Conservation (phyloP, 2,888 invertebrate species). For the Iselma pallidipennis region DNA sequence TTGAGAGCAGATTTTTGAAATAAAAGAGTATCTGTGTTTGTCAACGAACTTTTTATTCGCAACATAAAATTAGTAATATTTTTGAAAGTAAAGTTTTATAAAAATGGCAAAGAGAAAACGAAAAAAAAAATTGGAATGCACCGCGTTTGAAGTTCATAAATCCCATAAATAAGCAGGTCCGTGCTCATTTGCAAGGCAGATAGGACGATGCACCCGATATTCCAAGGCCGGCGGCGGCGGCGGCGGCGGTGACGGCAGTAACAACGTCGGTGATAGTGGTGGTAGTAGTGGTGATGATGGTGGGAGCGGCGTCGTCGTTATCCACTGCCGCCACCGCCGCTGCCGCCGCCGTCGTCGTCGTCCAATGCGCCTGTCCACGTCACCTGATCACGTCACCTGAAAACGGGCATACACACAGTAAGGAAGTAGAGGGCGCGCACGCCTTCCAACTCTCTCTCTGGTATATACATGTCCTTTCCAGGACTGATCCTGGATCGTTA, state of each 20-base stretch:
- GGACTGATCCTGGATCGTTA: slow-evolving; percentile 55
- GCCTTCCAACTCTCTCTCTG: slow-evolving; percentile 35
- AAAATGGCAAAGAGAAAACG: background rate
- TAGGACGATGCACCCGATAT: slow-evolving; percentile 51
- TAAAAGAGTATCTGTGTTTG: background rate
- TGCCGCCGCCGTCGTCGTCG: slow-evolving; percentile 27
- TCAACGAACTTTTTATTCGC: background rate
- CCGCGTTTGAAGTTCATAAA: slow-evolving; percentile 56
- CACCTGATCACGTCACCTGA: slow-evolving; percentile 39
- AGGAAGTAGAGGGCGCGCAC: slow-evolving; percentile 34
- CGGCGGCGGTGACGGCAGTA: slow-evolving; percentile 9
- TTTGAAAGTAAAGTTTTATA: background rate
- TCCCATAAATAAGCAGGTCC: slow-evolving; percentile 55
- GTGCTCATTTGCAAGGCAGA: slow-evolving; percentile 57
- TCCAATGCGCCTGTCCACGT: slow-evolving; percentile 40
- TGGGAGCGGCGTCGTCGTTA: slow-evolving; percentile 11
- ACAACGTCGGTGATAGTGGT: background rate
- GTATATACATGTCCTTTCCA: slow-evolving; percentile 23
- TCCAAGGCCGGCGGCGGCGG: slow-evolving; percentile 47
- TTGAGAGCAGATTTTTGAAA: background rate
- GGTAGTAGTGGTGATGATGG: background rate
- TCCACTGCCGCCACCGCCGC: slow-evolving; percentile 28
- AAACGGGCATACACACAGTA: slow-evolving; percentile 25
- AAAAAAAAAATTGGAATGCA: slow-evolving; percentile 14
- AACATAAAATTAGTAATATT: background rate